Base-by-base conservation (phyloP, 2,888 invertebrate species). In the Papilio gigon region DNA sequence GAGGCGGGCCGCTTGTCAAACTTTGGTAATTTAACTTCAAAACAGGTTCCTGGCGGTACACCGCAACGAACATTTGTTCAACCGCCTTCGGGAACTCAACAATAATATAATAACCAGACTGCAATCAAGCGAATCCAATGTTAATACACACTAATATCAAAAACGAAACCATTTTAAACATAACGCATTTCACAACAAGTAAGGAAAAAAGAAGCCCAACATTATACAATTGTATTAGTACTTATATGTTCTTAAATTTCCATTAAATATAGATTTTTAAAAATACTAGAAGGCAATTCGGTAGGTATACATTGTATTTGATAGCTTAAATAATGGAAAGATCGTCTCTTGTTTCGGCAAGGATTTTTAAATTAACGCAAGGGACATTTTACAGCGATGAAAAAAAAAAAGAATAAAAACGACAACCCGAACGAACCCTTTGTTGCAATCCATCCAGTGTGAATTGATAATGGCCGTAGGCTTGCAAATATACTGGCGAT, bases 11-110 rank as follows among this genome's bases (percentile, higher is more conserved):
- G 85, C 88, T 85, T 89, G 90, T 90, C 89, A 89, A 91, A 91
- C 90, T 91, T 91, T 90, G 86, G 87, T 89, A 91, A 91, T 91
- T 91, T 89, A 91, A 90, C 89, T 91, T 90, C 88, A 88, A 88
- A 90, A 88, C 86, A 87, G 87, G 84, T 85, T 86, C 78, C 86
- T 81, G 85, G 80, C 82, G 85, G 85, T 85, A 80, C 75, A 81
- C 82, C 75, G 78, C 81, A 75, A 77, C 75, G 82, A 82, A 80
- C 85, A 84, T 85, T 88, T 85, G 84, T 84, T 85, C 81, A 80
- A 80, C 81, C 78, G 77, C 80, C 80, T 76, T 81, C 73, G 72
- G 74, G 77, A 79, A 80, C 77, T 53, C 17, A 79, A 78, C 76
- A 75, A 75, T 78, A 80, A 80, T 80, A 84, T 81, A 82, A 83